These are phyloP conservation scores for Brachionichthys hirsutus DNA, from an alignment of 2,113 vertebrate genomes.

Conservation along the genomic window DNA sequence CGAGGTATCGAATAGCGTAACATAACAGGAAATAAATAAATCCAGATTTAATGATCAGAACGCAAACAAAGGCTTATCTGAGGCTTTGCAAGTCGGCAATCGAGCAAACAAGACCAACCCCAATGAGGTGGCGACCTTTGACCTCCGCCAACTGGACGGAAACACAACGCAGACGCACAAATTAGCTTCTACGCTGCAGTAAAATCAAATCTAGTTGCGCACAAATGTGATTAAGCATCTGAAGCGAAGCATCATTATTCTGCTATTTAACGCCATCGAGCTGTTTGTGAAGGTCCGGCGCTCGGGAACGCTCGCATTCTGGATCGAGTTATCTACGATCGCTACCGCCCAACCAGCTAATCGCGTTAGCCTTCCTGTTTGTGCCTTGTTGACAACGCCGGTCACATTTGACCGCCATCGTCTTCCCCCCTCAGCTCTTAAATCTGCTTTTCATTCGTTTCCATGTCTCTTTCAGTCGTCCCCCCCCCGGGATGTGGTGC, in stretches of 20 bases:
- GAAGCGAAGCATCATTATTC: slow-evolving; percentile 22
- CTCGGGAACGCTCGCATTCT: slow-evolving; percentile 37
- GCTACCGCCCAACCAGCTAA: slow-evolving; percentile 54
- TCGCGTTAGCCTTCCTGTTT: slow-evolving; percentile 41
- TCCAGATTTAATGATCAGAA: slow-evolving; percentile 30
- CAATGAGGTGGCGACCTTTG: slow-evolving; percentile 32
- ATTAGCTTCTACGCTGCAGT: neutral
- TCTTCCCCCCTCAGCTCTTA: slow-evolving; percentile 9
- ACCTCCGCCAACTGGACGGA: slow-evolving; percentile 47
- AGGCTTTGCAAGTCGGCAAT: slow-evolving; percentile 65
- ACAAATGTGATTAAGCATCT: slow-evolving; percentile 9
- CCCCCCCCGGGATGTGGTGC: neutral
- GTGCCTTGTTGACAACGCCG: slow-evolving; percentile 45
- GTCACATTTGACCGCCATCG: slow-evolving; percentile 9
- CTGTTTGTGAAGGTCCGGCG: slow-evolving; percentile 47
- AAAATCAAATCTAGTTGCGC: slow-evolving; percentile 16
- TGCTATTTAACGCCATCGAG: slow-evolving; percentile 43
- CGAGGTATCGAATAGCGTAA: neutral
- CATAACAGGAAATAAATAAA: slow-evolving; percentile 17
- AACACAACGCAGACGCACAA: slow-evolving; percentile 14
- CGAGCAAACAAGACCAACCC: slow-evolving; percentile 35
- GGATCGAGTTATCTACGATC: slow-evolving; percentile 48
- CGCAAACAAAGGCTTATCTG: slow-evolving; percentile 12
- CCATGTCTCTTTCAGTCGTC: neutral
- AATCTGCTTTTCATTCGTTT: slow-evolving; percentile 19